Conservation (phyloP, 2,797 vertebrate genomes). For the Mormyrops boulengeri region DNA sequence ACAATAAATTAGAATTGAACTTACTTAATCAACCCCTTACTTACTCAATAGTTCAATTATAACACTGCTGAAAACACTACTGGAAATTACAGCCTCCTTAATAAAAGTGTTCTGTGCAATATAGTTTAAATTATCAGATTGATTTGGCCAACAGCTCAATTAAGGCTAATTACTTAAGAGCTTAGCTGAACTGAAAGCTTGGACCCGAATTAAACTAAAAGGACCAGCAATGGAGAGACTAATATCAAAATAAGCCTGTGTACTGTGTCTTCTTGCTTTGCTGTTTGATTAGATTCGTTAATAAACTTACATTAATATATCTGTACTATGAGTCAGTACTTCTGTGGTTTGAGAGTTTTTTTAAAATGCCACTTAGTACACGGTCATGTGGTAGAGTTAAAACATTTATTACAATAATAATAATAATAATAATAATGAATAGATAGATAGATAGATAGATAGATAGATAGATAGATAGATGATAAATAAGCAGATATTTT, state of each 20-base stretch:
- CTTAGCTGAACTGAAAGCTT: not conserved
- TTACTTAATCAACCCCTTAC: not conserved
- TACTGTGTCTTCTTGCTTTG: not conserved
- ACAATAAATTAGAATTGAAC: constrained; percentile 1
- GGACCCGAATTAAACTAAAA: not conserved
- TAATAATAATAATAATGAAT: not conserved
- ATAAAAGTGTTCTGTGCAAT: not conserved
- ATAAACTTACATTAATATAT: not conserved
- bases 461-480: not conserved
- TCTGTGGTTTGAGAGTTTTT: not conserved
- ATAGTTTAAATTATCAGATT: not conserved
- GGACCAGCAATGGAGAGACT: not conserved
- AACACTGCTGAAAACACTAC: not conserved
- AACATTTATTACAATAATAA: not conserved
- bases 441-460: not conserved
- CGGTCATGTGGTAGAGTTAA: not conserved
- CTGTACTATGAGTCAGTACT: not conserved
- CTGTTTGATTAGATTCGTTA: not conserved
- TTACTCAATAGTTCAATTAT: not conserved
- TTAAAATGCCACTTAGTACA: not conserved
- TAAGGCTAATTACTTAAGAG: not conserved
- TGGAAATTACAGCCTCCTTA: not conserved
- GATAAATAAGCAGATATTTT: not conserved
- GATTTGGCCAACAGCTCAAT: not conserved
- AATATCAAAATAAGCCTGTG: not conserved